Evolutionary conservation across 2,797 vertebrate species (phyloP).

Genomic region (Sebastes kiyomatsui): DNA sequence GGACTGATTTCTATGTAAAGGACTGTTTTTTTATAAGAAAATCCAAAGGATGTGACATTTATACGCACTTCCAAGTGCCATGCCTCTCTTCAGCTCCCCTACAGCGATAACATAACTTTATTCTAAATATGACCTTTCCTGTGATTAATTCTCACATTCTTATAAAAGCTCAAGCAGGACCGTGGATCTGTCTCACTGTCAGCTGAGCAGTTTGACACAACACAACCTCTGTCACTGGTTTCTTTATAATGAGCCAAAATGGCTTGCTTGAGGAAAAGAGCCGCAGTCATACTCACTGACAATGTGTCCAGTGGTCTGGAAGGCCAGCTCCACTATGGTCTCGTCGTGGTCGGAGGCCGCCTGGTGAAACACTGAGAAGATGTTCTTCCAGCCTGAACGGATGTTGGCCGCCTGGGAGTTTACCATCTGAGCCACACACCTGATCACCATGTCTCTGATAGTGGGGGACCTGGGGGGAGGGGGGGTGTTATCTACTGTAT

Average conservation of each 20-base stretch:
- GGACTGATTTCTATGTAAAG: background rate
- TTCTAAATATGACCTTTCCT: background rate
- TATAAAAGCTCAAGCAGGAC: background rate
- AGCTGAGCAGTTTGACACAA: background rate
- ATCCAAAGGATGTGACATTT: too few relatives aligned
- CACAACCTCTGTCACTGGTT: too few relatives aligned
- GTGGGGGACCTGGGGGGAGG: slow-evolving; percentile 86
- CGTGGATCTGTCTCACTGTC: background rate
- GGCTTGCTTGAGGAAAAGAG: background rate
- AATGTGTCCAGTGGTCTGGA: slow-evolving; percentile 94
- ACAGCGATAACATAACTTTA: too few relatives aligned
- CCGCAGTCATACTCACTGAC: slow-evolving; percentile 86
- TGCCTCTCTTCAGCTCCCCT: too few relatives aligned
- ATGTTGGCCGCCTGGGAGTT: slow-evolving; percentile 95
- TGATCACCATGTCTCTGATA: slow-evolving; percentile 96
- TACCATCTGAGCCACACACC: slow-evolving; percentile 96
- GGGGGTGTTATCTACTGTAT: background rate
- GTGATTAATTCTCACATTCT: background rate
- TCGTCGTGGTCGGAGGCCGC: slow-evolving; percentile 93
- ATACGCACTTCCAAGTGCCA: too few relatives aligned
- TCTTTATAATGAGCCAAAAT: background rate
- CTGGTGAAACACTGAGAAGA: slow-evolving; percentile 96
- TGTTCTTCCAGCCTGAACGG: slow-evolving; percentile 98
- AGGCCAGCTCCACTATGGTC: slow-evolving; percentile 94
- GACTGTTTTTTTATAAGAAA: background rate